These are phyloP conservation scores for Sebastiscus albofasciatus DNA, from an alignment of 2,797 vertebrate species.

Conservation along the genomic window DNA sequence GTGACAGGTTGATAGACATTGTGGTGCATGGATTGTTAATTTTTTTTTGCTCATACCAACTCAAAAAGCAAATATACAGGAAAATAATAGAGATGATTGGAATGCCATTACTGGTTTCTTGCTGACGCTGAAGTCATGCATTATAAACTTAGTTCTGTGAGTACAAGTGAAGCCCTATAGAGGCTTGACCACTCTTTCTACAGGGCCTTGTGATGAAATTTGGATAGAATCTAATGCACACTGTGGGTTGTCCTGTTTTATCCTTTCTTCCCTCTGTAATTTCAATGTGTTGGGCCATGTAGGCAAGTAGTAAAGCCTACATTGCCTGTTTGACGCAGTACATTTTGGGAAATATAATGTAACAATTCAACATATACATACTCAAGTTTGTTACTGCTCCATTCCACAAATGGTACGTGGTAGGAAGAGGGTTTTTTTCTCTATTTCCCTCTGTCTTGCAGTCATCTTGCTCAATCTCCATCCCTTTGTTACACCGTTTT, in stretches of 20 bases:
- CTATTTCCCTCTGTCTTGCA: not conserved
- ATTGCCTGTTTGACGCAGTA: not conserved
- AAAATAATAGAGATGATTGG: not conserved
- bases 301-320: not conserved
- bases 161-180: not conserved
- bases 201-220: not conserved
- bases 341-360: not conserved
- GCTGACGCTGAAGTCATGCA: not conserved
- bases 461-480: not conserved
- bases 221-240: not conserved
- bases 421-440: not conserved
- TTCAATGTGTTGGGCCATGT: not conserved
- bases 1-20: constrained; percentile 37
- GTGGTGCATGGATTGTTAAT: constrained; percentile 3
- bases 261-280: not conserved
- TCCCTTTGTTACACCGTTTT: not conserved
- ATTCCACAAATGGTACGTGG: not conserved
- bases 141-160: not conserved
- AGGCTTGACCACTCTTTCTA: not conserved
- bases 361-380: not conserved
- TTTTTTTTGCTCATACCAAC: constrained; percentile 20
- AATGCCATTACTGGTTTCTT: not conserved
- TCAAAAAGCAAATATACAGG: constrained; percentile 20
- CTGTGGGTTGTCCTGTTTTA: not conserved
- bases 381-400: not conserved